Evolutionary conservation across 2,797 vertebrate genomes (phyloP).

Genomic region (Todus mexicanus): DNA sequence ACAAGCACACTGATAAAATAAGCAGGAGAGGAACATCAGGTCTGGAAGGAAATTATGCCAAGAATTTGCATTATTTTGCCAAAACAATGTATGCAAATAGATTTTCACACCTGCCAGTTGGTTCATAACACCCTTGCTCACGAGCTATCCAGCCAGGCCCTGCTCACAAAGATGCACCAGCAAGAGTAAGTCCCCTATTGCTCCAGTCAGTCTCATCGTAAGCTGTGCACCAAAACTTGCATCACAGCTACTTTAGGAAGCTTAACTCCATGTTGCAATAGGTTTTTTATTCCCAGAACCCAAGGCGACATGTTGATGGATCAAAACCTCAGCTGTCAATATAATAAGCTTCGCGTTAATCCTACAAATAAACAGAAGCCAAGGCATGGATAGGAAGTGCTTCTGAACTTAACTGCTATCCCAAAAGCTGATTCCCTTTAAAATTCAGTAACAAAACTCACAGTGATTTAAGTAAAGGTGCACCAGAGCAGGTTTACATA

Average conservation of each 20-base stretch:
- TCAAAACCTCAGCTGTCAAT: neutral
- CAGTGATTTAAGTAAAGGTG: neutral
- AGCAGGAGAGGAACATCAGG: neutral
- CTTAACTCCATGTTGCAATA: neutral
- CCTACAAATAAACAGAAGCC: neutral
- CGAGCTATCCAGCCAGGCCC: neutral
- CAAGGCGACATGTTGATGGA: rapidly evolving
- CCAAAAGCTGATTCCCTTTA: neutral
- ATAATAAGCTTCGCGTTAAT: neutral
- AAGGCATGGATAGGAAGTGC: neutral
- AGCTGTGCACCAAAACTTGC: neutral
- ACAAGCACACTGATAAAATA: neutral
- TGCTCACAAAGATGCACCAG: neutral
- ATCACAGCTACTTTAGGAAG: neutral
- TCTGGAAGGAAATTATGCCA: neutral
- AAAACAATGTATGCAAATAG: neutral
- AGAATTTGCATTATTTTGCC: neutral
- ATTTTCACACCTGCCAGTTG: neutral
- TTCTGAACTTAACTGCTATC: neutral
- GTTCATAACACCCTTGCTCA: neutral
- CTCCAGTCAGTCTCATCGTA: neutral
- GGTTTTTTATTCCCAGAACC: neutral
- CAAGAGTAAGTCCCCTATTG: neutral
- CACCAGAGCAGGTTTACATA: neutral
- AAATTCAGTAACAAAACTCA: neutral